Conservation (phyloP, 1,140 invertebrate species). For the Scaptomyza graminum region DNA sequence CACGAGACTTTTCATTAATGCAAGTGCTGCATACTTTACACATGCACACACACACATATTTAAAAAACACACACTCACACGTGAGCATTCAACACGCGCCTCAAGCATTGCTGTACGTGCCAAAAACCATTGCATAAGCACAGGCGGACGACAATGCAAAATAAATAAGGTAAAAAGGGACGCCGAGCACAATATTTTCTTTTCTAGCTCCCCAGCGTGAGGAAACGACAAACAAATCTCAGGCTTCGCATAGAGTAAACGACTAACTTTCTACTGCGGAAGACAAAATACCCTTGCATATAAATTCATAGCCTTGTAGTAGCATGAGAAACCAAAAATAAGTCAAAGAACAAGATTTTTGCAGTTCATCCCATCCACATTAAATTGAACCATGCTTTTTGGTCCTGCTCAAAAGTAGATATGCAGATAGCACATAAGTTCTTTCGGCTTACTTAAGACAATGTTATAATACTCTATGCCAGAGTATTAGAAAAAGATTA, state of each 20-base stretch:
- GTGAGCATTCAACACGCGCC: conserved; percentile 50
- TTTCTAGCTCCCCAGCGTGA: conserved; percentile 30
- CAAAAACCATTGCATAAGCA: conserved; percentile 76
- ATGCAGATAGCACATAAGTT: neutral
- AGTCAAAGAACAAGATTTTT: too few relatives aligned
- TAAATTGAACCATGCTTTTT: too few relatives aligned
- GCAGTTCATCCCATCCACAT: too few relatives aligned
- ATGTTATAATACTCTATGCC: neutral
- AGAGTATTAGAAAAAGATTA: neutral
- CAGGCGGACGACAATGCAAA: conserved; percentile 68
- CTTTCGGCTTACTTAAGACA: neutral
- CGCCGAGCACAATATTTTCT: conserved; percentile 60
- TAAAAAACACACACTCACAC: conserved; percentile 1
- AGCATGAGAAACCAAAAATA: too few relatives aligned
- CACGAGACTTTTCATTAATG: conserved; percentile 76
- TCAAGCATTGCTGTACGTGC: conserved; percentile 68
- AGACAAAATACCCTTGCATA: conserved; percentile 13
- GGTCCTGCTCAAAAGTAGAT: neutral
- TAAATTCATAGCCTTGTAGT: too few relatives aligned
- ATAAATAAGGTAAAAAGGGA: conserved; percentile 57
- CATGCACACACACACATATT: conserved; percentile 15
- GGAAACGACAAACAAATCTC: conserved; percentile 68
- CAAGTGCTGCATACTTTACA: conserved; percentile 63
- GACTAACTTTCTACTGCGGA: neutral
- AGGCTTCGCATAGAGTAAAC: conserved; percentile 1